Percentiles rank a stretch among this genome's conserved stretches.
These are phyloP conservation scores for Chrysemys picta DNA, from an alignment of 2,113 vertebrate species.

Conservation along the genomic window DNA sequence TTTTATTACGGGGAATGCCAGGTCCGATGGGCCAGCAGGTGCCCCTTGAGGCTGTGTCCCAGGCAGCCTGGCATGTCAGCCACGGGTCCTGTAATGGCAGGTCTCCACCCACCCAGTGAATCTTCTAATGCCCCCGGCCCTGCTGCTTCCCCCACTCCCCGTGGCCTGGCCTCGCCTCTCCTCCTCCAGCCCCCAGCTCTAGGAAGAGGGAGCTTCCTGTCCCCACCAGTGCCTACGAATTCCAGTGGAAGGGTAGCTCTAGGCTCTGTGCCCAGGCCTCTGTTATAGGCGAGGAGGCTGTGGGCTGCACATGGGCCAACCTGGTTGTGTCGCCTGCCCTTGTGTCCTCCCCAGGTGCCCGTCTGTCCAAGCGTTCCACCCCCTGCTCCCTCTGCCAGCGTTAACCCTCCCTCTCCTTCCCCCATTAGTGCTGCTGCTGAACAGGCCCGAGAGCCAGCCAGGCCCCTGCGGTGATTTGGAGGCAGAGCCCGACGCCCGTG, in stretches of 20 bases:
- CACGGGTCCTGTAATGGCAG: not conserved
- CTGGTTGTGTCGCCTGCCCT: not conserved
- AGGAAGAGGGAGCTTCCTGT: not conserved
- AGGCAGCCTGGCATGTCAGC: not conserved
- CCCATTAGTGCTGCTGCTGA: not conserved
- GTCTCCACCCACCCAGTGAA: not conserved
- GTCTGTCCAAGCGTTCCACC: not conserved
- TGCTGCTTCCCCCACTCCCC: not conserved
- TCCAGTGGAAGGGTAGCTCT: not conserved
- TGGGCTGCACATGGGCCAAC: not conserved
- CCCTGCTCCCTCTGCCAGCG: not conserved
- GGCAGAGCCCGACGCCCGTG: constrained; percentile 34
- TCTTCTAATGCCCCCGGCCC: not conserved
- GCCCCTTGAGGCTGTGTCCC: not conserved
- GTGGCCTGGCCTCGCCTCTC: not conserved
- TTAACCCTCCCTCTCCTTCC: not conserved
- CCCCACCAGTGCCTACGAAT: not conserved
- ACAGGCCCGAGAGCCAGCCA: constrained; percentile 26
- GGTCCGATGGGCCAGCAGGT: not conserved
- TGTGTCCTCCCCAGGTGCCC: not conserved
- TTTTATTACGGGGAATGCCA: not conserved
- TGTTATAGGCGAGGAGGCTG: not conserved
- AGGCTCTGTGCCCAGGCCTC: not conserved
- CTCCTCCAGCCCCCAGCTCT: not conserved
- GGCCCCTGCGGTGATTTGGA: accelerated